A percentile compares a stretch with the other conserved stretches of the same genome.
phyloP scores from a whole-genome alignment of 2,888 invertebrate genomes.

The Plagodis pulveraria region DNA sequence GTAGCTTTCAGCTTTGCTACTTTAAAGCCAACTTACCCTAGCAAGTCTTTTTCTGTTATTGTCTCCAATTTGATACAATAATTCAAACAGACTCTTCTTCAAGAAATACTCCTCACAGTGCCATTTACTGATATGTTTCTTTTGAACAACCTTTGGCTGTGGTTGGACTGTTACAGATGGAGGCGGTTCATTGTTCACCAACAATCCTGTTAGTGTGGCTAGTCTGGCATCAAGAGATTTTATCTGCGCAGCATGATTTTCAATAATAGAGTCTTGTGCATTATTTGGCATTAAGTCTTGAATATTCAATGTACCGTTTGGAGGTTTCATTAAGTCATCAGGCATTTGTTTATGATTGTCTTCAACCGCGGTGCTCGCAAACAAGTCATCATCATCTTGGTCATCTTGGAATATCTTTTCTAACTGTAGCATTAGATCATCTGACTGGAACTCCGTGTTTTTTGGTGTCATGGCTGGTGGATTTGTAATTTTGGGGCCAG shows the following conservation, averaged over 20 bases:
- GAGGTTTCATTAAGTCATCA: conserved; percentile 4
- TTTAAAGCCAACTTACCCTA: conserved; percentile 49
- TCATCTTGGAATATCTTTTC: conserved; percentile 76
- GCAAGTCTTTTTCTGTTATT: conserved; percentile 63
- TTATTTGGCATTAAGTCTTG: conserved; percentile 21
- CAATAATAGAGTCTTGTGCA: conserved; percentile 47
- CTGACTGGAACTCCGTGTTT: conserved; percentile 47
- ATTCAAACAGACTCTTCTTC: conserved; percentile 67
- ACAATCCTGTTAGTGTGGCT: conserved; percentile 59
- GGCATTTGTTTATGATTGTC: conserved; percentile 10
- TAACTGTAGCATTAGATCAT: conserved; percentile 70
- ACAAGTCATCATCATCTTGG: conserved; percentile 73
- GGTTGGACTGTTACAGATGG: conserved; percentile 24
- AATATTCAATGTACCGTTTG: conserved; percentile 11
- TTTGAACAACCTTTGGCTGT: conserved; percentile 42
- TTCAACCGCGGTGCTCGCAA: conserved; percentile 57
- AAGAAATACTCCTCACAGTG: conserved; percentile 76
- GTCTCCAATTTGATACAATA: conserved; percentile 72
- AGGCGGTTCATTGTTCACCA: conserved; percentile 49
- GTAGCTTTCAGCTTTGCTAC: no score
- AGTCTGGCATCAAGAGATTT: conserved; percentile 70
- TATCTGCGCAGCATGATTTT: conserved; percentile 60
- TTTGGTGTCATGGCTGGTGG: conserved; percentile 33
- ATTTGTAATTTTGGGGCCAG: conserved; percentile 25
- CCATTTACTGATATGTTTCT: conserved; percentile 65